Evolutionary conservation across 2,113 vertebrate genomes (phyloP), one percentile per base, ranked within the genome.

Genomic region (Sander lucioperca): DNA sequence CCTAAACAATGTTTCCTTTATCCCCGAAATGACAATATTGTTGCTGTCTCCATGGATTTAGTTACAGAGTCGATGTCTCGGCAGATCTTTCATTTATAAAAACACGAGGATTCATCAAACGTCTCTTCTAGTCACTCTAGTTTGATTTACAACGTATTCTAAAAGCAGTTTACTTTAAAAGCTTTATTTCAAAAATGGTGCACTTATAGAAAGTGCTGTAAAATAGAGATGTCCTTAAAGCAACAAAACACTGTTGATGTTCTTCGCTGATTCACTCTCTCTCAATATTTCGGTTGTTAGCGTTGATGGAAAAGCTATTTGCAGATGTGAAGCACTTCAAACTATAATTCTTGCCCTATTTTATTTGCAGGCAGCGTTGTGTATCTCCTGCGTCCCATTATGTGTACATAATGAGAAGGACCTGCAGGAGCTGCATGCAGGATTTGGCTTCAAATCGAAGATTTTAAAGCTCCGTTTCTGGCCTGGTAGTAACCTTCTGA

Each of bases 301-400:
- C 27, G 80, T 88, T 90, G 86, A 88, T 88, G 77, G 88, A 90
- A 83, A 90, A 88, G 83, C 88, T 85, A 74, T 87, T 86, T 78
- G 63, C 79, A 71, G 80, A 80, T 23, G 51, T 69, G 48, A 59
- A 83, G 80, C 77, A 72, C 77, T 73, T 65, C 50, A 56, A 68
- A 48, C 83, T 50, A 56, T 82, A 88, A 88, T 76, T 82, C 80
- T 64, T 50, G 6, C 1, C 13, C 33, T 36, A 1, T 78, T 80
- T 83, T 75, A 86, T 86, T 72, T 72, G 71, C 67, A 64, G 64
- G 45, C 70, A 0, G 27, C 9, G 18, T 25, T 69, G 74, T 56
- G 19, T 50, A 68, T 33, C 51, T 54, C 78, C 62, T 39, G 84
- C 48, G 13, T 76, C 25, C 82, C 67, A 63, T 87, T 72, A 81